Base-by-base conservation (phyloP, 2,797 vertebrate species). In the Esox masquinongy region DNA sequence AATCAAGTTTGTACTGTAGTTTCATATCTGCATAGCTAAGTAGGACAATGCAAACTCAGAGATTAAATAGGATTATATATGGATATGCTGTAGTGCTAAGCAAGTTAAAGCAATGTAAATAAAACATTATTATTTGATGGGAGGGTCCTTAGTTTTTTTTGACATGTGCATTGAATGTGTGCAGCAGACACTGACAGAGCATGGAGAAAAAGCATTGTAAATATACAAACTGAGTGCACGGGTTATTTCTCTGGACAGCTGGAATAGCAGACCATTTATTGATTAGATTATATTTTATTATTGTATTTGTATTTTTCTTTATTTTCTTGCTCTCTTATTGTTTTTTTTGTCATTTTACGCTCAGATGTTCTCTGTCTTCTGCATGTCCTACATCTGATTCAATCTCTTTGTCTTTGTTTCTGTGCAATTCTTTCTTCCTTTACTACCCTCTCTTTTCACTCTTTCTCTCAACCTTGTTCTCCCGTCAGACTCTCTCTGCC, bases 391-490 rank as follows among this genome's bases (percentile, higher is more conserved):
- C 5, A 12, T 53, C 12, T 71, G 49, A 53, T 31, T 71, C 49
- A 53, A 29, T 50, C 16, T 16, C 17, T 31, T 71, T 71, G 63
- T 16, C 39, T 56, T 49, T 31, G 26, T 66, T 17, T 31, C 43
- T 22, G 68, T 70, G 22, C 26, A 17, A 17, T 9, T 43, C 36
- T 39, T 9, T 61, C 67, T 68, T 39, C n/a, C 67, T n/a, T 22
- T 24, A 2, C n/a, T 49, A 39, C 72, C 78, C 53, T 26, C 80
- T 77, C 77, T 72, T 43, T 53, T 51, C 9, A 2, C 70, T 77
- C 51, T 31, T 34, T 14, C 53, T 16, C 70, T 63, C 69, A 71
- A 68, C 70, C 81, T 70, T 73, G 36, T 63, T 78, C 61, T 83
- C 39, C 68, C 70, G 15, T 59, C 24, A 73, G 16, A 11, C 43